phyloP scores from a whole-genome alignment of 1,140 invertebrate genomes.

The Trichonephila clavata region DNA sequence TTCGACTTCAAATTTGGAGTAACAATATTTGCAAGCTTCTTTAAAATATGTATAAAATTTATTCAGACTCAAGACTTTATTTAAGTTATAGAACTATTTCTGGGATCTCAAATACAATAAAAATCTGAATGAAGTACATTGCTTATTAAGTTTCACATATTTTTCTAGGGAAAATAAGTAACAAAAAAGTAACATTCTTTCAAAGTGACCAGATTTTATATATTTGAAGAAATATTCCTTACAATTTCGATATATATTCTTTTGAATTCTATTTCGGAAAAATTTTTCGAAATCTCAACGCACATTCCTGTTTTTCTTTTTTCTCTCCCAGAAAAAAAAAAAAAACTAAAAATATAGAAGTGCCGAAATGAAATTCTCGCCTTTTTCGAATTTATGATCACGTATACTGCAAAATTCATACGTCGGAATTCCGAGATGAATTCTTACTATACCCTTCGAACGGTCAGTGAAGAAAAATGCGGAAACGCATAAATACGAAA shows the following conservation, averaged over 20 bases:
- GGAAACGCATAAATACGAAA: not conserved
- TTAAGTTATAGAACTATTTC: too few relatives aligned
- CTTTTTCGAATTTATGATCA: constrained; percentile 7
- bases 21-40: too few relatives aligned
- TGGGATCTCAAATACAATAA: too few relatives aligned
- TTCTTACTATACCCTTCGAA: not conserved
- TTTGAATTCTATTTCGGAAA: not conserved
- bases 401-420: not conserved
- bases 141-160: too few relatives aligned
- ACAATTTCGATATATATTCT: not conserved
- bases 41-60: too few relatives aligned
- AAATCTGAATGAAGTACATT: too few relatives aligned
- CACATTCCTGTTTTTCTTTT: not conserved
- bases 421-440: not conserved
- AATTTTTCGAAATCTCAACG: not conserved
- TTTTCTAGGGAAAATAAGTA: too few relatives aligned
- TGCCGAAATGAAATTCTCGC: not conserved
- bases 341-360: not conserved
- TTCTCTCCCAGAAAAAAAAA: not conserved
- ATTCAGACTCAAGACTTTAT: too few relatives aligned
- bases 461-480: not conserved
- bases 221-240: not conserved
- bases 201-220: not conserved
- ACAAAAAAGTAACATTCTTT: too few relatives aligned
- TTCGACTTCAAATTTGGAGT: too few relatives aligned